Base-by-base conservation (phyloP, 1,140 invertebrate species). In the Lordiphosa mommai region DNA sequence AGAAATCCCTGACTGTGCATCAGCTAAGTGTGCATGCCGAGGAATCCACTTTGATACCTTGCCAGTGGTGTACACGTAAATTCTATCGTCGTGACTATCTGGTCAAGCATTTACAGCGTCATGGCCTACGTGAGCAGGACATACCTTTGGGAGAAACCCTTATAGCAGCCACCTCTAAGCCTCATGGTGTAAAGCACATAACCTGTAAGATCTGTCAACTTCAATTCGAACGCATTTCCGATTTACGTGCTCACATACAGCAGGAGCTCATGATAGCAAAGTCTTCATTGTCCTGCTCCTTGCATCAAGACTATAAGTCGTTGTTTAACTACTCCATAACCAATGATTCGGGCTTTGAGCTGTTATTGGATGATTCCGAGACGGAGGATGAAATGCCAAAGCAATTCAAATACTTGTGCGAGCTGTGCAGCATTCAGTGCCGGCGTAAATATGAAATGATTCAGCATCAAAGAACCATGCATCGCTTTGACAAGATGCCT, bases 31-130 rank as follows among this genome's bases (percentile, higher is more conserved):
- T 91, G 29, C 88, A 89, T 61, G 82, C 88, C 0, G 82, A 88
- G 23, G 87, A 90, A 32, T 91, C 90, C 0, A 84, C 84, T 9
- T 56, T 84, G 1, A 77, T 84, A 14, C 79, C 77, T 41, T 92
- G 91, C 51, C 88, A 90, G 32, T 86, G 90, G 38, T 91, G 91
- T 44, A 89, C 89, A 9, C 91, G 90, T 49, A 91, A 91, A 65
- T 92, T 91, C 44, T 89, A 90, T 38, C 88, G 90, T 2, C 90
- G 86, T 32, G 90, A 91, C 38, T 90, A 91, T 41, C 36, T 88
- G 12, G 67, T 87, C 0, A 76, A 80, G 36, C 86, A 88, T 48
- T 43, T 88, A 2, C 80, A 72, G 23, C 66, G 82, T 0, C 86
- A 88, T 30, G 80, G 86, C 0, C 64, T 88, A 7, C 56, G 55